These are phyloP conservation scores for Patiria pectinifera DNA, from an alignment of 53 echinoderm and acorn worm genomes.

Conservation along the genomic window DNA sequence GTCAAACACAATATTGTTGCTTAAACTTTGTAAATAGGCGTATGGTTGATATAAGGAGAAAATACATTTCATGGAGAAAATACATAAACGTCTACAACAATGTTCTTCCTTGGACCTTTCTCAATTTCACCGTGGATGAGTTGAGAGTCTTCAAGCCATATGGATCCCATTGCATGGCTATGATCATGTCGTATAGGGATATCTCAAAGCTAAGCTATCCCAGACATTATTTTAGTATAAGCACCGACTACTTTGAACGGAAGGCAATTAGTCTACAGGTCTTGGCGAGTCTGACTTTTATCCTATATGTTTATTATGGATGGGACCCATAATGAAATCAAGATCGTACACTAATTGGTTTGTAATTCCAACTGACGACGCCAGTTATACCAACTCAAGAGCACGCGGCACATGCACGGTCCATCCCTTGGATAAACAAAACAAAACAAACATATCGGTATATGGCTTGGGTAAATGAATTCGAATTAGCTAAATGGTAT, in stretches of 20 bases:
- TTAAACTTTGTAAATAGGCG: no score
- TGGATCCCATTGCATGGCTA: no score
- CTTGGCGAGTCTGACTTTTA: not conserved
- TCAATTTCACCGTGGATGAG: not conserved
- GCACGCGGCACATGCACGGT: constrained; percentile 1
- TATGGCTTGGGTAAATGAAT: not conserved
- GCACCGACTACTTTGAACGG: not conserved
- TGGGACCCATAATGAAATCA: constrained; percentile 23
- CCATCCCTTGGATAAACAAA: constrained; percentile 23
- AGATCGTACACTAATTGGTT: constrained; percentile 31
- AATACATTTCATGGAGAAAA: no score
- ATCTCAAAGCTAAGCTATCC: not conserved
- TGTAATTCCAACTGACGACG: constrained; percentile 23
- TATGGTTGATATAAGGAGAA: no score
- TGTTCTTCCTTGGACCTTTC: no score
- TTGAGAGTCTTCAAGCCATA: not conserved
- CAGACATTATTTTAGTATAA: not conserved
- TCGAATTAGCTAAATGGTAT: constrained; percentile 6
- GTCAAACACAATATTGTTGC: no score
- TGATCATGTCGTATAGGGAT: not conserved
- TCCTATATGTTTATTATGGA: not conserved
- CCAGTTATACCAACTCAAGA: not conserved
- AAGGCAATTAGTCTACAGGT: constrained; percentile 27
- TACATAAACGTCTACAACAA: no score
- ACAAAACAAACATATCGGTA: not conserved